These are phyloP conservation scores for Patella caerulea DNA, from an alignment of 2,888 invertebrate genomes.

Conservation along the genomic window DNA sequence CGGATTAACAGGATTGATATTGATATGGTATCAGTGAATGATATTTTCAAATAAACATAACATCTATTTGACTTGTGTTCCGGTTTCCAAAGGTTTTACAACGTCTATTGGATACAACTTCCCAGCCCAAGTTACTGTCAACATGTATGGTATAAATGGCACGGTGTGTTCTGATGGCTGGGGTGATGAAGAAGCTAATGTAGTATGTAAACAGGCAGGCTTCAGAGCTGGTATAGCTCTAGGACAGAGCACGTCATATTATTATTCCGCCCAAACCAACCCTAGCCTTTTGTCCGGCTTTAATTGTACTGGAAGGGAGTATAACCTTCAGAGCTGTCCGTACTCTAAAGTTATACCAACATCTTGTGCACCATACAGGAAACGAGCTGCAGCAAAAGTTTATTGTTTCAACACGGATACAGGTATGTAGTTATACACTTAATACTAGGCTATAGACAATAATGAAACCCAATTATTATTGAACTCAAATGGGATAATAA, in stretches of 20 bases:
- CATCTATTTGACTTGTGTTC: background rate
- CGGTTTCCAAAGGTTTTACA: conserved; percentile 37
- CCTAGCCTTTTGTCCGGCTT: conserved; percentile 54
- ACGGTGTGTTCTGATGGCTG: conserved; percentile 52
- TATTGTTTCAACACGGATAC: background rate
- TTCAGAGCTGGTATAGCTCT: conserved; percentile 49
- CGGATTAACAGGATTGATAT: too few species aligned
- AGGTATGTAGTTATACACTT: too few species aligned
- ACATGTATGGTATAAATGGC: conserved; percentile 51
- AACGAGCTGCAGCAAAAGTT: background rate
- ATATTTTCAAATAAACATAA: background rate
- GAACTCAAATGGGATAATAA: too few species aligned
- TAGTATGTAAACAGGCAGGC: conserved; percentile 49
- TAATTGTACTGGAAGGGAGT: conserved; percentile 49
- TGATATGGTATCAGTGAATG: too few species aligned
- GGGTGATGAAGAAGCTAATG: conserved; percentile 50
- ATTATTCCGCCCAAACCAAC: conserved; percentile 35
- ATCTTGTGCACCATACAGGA: background rate
- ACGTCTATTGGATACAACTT: conserved; percentile 42
- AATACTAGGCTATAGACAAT: too few species aligned
- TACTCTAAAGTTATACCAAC: conserved; percentile 15
- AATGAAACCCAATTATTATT: too few species aligned
- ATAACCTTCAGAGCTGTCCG: conserved; percentile 44
- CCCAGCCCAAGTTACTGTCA: conserved; percentile 48
- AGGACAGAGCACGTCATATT: conserved; percentile 42